Conservation (phyloP, 2,113 vertebrate genomes). For the Plectropomus leopardus region DNA sequence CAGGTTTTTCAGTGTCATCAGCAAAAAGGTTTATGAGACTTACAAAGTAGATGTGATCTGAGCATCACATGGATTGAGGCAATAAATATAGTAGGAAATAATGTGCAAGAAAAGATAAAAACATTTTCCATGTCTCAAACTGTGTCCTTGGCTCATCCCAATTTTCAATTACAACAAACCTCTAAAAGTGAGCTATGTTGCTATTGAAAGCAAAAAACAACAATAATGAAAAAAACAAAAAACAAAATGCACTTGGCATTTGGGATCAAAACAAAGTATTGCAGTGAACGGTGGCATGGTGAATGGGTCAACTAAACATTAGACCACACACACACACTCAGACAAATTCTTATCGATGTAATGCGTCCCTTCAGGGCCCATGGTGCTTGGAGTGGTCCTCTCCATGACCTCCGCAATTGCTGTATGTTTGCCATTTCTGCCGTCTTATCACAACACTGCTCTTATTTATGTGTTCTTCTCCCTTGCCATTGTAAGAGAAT, state of each 20-base stretch:
- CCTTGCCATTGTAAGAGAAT: neutral
- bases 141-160: neutral
- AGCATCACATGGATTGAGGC: neutral
- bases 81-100: neutral
- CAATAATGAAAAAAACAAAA: too few relatives aligned
- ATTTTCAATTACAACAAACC: neutral
- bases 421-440: slow-evolving; percentile 43
- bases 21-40: neutral
- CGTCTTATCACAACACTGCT: slow-evolving; percentile 45
- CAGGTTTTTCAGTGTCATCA: neutral
- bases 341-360: neutral
- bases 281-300: too few relatives aligned
- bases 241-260: neutral
- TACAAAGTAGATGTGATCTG: neutral
- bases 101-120: too few relatives aligned
- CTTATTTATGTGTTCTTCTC: slow-evolving; percentile 53
- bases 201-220: neutral
- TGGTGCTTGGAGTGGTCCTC: neutral
- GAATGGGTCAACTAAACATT: neutral
- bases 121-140: neutral
- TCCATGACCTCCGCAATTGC: slow-evolving; percentile 11
- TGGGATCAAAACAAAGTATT: neutral
- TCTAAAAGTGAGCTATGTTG: neutral
- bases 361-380: neutral
- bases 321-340: neutral